Evolutionary conservation across 2,888 invertebrate species (phyloP).

Genomic region (Diplazon laetatorius): DNA sequence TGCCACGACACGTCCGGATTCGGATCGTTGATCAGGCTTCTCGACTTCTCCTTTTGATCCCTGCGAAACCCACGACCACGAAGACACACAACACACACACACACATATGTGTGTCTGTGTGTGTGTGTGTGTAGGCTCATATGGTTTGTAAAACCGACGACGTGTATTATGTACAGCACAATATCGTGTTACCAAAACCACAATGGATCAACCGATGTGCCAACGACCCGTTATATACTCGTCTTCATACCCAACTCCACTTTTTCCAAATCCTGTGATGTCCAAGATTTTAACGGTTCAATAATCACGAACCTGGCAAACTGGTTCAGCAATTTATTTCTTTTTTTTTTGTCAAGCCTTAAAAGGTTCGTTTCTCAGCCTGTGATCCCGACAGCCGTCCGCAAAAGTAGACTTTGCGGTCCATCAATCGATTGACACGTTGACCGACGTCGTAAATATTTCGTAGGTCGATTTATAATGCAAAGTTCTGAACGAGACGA

Average conservation of each 20-base stretch:
- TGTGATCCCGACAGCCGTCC: conserved; percentile 4
- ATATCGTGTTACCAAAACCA: conserved; percentile 13
- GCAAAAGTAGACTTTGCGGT: conserved; percentile 41
- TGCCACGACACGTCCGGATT: conserved; percentile 15
- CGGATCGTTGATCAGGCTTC: conserved; percentile 40
- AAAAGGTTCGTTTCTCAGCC: too few species aligned
- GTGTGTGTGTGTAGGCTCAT: conserved; percentile 34
- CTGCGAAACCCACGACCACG: conserved; percentile 1
- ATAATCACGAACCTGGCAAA: not conserved
- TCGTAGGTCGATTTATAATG: conserved; percentile 63
- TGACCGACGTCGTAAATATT: conserved; percentile 58
- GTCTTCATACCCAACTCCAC: not conserved
- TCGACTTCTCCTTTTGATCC: conserved; percentile 43
- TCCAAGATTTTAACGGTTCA: not conserved
- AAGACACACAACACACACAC: conserved; percentile 8
- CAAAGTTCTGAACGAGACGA: conserved; percentile 58
- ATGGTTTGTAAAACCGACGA: not conserved
- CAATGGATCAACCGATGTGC: conserved; percentile 9
- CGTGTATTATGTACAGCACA: not conserved
- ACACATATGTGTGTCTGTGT: conserved; percentile 21
- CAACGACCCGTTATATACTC: not conserved
- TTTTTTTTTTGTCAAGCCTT: too few species aligned
- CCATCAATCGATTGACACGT: conserved; percentile 9
- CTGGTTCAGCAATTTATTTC: not conserved
- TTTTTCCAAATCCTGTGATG: not conserved